Conservation (phyloP, 2,888 invertebrate species). For the Ornithoptera alexandrae region DNA sequence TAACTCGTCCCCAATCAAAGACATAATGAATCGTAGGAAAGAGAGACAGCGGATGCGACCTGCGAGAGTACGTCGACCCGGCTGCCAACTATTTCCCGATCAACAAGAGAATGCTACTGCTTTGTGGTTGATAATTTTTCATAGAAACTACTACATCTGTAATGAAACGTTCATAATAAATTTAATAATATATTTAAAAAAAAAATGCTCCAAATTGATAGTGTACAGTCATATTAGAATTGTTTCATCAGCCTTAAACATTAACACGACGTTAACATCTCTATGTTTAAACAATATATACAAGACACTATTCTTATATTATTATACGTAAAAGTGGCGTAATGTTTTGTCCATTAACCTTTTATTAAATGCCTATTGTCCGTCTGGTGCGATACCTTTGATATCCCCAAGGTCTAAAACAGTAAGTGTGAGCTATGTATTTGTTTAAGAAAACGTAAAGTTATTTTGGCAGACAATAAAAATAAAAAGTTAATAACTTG, state of each 20-base stretch:
- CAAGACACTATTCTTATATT: neutral
- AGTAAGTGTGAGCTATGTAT: neutral
- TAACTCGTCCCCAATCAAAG: conserved; percentile 37
- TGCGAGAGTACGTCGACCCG: conserved; percentile 46
- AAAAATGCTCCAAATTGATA: too few species aligned
- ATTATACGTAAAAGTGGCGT: conserved; percentile 19
- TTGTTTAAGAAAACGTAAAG: neutral
- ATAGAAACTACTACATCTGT: neutral
- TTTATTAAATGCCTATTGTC: conserved; percentile 35
- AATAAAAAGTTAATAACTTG: too few species aligned
- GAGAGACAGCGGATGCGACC: conserved; percentile 46
- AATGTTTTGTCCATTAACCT: conserved; percentile 29
- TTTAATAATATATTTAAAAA: too few species aligned
- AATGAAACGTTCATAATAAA: too few species aligned
- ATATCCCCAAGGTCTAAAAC: conserved; percentile 17
- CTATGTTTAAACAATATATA: too few species aligned
- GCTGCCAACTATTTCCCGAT: conserved; percentile 34
- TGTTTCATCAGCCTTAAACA: too few species aligned
- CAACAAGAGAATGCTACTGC: conserved; percentile 32
- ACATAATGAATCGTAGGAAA: conserved; percentile 60
- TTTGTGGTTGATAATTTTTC: conserved; percentile 22
- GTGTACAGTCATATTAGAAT: too few species aligned
- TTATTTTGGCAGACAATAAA: too few species aligned
- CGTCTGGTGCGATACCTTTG: conserved; percentile 21
- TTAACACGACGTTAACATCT: too few species aligned